A percentile compares a stretch with the other conserved stretches of the same genome.
Conservation (phyloP, 2,113 vertebrate species). For the Pseudonaja textilis region DNA sequence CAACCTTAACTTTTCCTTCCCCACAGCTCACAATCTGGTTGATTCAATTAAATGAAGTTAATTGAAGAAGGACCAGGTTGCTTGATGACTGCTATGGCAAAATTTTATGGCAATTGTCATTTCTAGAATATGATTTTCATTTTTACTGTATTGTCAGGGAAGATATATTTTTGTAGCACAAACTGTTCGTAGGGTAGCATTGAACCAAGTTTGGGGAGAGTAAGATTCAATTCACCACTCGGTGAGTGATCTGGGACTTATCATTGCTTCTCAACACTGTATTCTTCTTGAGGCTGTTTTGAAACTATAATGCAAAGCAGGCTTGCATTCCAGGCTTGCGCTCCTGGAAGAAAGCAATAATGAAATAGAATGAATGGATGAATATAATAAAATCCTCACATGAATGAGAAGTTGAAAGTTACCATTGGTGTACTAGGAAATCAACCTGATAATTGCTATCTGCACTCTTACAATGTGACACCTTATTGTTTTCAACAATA, state of each 20-base stretch:
- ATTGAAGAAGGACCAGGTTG: background rate
- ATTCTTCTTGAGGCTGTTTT: background rate
- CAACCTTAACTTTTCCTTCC: background rate
- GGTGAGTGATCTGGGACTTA: background rate
- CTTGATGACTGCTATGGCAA: slow-evolving; percentile 1
- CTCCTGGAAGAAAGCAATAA: background rate
- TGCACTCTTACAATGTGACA: background rate
- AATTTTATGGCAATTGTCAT: background rate
- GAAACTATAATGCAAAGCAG: background rate
- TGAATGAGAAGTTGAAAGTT: background rate
- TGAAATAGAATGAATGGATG: background rate
- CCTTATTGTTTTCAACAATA: background rate
- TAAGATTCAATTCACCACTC: background rate
- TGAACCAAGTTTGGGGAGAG: background rate
- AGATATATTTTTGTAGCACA: background rate
- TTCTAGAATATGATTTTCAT: slow-evolving; percentile 10
- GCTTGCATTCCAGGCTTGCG: background rate
- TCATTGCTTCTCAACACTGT: background rate
- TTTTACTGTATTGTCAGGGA: background rate
- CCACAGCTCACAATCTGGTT: background rate
- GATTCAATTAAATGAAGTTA: background rate
- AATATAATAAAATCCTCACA: background rate
- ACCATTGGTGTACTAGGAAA: background rate
- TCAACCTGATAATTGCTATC: background rate
- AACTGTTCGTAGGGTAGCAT: background rate